phyloP scores from a whole-genome alignment of 2,113 vertebrate species.

The Thymallus thymallus region DNA sequence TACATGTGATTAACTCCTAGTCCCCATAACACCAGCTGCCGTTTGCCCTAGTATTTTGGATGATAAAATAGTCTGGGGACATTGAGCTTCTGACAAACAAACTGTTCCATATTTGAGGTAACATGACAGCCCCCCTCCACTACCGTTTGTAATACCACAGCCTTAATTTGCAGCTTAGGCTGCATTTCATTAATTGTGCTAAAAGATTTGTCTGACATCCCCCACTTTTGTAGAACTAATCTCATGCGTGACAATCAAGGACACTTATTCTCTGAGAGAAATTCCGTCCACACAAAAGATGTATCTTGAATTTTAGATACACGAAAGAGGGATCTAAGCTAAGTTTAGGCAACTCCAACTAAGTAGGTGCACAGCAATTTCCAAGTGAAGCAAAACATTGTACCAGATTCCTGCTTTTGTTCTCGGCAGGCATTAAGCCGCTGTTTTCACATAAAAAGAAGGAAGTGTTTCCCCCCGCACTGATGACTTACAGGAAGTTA shows the following conservation, averaged over 20 bases:
- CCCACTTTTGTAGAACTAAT: slow-evolving; percentile 48
- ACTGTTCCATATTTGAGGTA: no score
- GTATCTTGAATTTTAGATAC: slow-evolving; percentile 61
- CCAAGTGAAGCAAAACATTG: slow-evolving; percentile 70
- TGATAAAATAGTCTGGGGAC: slow-evolving; percentile 41
- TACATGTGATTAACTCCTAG: neutral
- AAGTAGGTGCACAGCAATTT: slow-evolving; percentile 75
- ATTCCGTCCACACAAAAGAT: slow-evolving; percentile 56
- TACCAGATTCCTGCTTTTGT: slow-evolving; percentile 77
- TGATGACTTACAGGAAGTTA: slow-evolving; percentile 76
- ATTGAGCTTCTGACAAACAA: slow-evolving; percentile 10
- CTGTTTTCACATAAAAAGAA: slow-evolving; percentile 71
- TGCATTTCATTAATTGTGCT: slow-evolving; percentile 34
- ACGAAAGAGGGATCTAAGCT: slow-evolving; percentile 58
- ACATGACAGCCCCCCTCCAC: neutral
- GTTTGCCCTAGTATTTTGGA: neutral
- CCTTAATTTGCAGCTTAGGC: slow-evolving; percentile 27
- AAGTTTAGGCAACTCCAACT: slow-evolving; percentile 66
- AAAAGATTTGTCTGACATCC: slow-evolving; percentile 23
- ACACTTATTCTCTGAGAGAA: slow-evolving; percentile 44
- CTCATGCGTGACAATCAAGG: slow-evolving; percentile 47
- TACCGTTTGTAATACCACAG: slow-evolving; percentile 16
- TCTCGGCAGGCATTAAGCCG: slow-evolving; percentile 63
- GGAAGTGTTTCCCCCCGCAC: slow-evolving; percentile 65
- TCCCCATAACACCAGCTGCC: neutral